phyloP scores from a whole-genome alignment of 2,113 vertebrate genomes.

The Cynoglossus semilaevis region DNA sequence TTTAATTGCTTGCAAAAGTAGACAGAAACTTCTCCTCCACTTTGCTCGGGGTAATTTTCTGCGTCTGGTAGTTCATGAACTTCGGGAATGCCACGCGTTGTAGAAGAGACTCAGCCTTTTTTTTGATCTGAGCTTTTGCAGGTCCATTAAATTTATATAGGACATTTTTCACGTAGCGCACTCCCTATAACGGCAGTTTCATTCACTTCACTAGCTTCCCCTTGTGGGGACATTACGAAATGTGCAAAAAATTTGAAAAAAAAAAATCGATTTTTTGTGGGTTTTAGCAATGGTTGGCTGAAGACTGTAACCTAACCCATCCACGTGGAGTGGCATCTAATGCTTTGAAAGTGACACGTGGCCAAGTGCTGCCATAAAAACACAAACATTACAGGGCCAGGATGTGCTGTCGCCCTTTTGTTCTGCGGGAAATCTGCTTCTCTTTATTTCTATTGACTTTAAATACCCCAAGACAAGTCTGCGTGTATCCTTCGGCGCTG shows the following conservation, averaged over 20 bases:
- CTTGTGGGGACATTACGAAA: constrained; percentile 4
- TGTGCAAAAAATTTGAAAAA: constrained; percentile 10
- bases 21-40: background rate
- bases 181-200: background rate
- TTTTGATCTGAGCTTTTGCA: background rate
- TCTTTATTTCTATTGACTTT: constrained; percentile 16
- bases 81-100: constrained; percentile 1
- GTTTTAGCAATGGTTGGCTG: background rate
- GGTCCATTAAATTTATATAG: constrained; percentile 4
- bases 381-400: background rate
- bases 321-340: background rate
- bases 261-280: constrained; percentile 1
- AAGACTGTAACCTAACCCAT: background rate
- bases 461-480: constrained; percentile 26
- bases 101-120: constrained; percentile 6
- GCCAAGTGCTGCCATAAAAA: background rate
- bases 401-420: background rate
- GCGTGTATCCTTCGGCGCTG: constrained; percentile 6
- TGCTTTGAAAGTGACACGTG: background rate
- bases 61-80: constrained; percentile 9
- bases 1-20: background rate
- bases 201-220: background rate
- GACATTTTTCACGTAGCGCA: background rate
- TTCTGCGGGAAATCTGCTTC: background rate
- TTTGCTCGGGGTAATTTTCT: constrained; percentile 5